phyloP scores from a whole-genome alignment of 2,888 invertebrate species.

The Pediacus dermestoides region DNA sequence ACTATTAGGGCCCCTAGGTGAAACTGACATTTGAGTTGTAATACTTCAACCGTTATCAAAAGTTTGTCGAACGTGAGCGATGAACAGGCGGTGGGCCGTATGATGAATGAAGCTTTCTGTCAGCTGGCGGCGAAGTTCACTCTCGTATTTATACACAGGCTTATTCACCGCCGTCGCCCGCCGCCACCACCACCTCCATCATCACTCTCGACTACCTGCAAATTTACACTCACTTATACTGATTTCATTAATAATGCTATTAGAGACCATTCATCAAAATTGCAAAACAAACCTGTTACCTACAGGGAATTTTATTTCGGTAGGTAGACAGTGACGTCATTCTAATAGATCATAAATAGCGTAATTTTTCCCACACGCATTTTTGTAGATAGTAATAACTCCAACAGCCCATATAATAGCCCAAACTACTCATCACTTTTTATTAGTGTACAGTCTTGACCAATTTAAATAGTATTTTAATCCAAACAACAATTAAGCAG shows the following conservation, averaged over 20 bases:
- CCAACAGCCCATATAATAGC: no score
- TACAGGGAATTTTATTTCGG: no score
- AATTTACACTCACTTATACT: no score
- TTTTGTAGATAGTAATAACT: conserved; percentile 4
- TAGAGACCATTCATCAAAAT: no score
- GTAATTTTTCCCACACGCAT: no score
- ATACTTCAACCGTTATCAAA: conserved; percentile 47
- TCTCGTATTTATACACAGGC: conserved; percentile 18
- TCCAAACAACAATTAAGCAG: conserved; percentile 37
- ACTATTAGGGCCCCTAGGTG: conserved; percentile 35
- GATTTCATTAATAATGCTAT: no score
- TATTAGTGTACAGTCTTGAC: conserved; percentile 23
- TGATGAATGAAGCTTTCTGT: conserved; percentile 42
- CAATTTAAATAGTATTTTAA: conserved; percentile 34
- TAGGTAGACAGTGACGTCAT: no score
- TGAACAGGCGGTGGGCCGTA: conserved; percentile 35
- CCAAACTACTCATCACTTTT: conserved; percentile 20
- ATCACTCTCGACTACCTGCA: no score
- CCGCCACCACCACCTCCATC: conserved; percentile 8
- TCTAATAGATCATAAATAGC: no score
- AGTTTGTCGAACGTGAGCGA: conserved; percentile 45
- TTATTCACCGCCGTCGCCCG: conserved; percentile 11
- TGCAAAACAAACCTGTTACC: no score
- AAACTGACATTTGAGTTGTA: conserved; percentile 44
- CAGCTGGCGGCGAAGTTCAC: conserved; percentile 32